These are phyloP conservation scores for Kryptolebias marmoratus DNA, from an alignment of 2,113 vertebrate species.

Conservation along the genomic window DNA sequence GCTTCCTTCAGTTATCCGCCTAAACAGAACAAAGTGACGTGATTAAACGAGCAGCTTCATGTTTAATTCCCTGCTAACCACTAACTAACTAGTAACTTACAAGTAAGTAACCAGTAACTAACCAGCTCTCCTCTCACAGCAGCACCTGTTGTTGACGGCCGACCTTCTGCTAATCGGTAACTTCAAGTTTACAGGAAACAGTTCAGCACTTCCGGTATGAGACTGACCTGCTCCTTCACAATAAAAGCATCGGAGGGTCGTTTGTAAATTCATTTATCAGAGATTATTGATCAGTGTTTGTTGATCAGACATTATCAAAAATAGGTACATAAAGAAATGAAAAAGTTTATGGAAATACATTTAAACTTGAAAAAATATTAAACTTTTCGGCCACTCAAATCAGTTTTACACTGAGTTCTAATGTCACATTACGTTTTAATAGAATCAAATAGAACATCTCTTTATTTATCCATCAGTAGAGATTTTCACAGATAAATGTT, in stretches of 20 bases:
- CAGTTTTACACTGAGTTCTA: too few relatives aligned
- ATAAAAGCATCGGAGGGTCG: background rate
- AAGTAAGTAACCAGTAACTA: background rate
- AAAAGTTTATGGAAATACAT: too few relatives aligned
- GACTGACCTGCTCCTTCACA: background rate
- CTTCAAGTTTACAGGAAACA: background rate
- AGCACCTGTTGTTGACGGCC: background rate
- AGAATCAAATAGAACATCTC: too few relatives aligned
- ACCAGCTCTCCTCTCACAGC: background rate
- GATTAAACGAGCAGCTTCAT: background rate
- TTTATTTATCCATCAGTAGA: too few relatives aligned
- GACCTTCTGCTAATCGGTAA: constrained; percentile 31
- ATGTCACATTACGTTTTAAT: too few relatives aligned
- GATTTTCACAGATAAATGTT: too few relatives aligned
- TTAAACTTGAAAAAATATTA: too few relatives aligned
- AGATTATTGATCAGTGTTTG: too few relatives aligned
- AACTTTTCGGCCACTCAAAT: too few relatives aligned
- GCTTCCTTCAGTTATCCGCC: constrained; percentile 20
- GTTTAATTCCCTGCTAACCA: background rate
- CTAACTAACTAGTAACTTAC: background rate
- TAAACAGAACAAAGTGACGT: background rate
- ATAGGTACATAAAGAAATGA: too few relatives aligned
- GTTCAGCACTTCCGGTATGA: background rate
- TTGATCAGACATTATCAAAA: too few relatives aligned
- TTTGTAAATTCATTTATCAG: too few relatives aligned